Evolutionary conservation across 2,113 vertebrate genomes (phyloP), one percentile per base, ranked within the genome.

Genomic region (Tringa solitaria): DNA sequence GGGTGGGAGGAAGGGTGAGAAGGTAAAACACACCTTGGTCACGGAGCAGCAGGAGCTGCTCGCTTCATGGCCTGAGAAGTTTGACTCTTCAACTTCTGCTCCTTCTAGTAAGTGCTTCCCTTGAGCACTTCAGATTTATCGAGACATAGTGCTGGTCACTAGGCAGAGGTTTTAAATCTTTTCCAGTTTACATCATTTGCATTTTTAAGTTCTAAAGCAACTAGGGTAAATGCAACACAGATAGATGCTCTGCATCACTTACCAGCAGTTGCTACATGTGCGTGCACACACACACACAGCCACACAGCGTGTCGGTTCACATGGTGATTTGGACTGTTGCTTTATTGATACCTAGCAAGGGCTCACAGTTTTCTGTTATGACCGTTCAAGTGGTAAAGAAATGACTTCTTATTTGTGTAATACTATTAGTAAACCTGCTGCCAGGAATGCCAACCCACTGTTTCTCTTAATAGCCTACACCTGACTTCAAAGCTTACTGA

Each of bases 401-500:
- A 64, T 92, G 11, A 43, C 51, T 78, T 81, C 63, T 92, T 87
- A 27, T 72, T 94, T 89, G 86, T 84, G 86, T 91, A 76, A 89
- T 91, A 54, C 46, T 73, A 33, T 92, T 92, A 89, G 73, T 48
- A 87, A 93, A 53, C 53, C 45, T 79, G 57, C 69, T 95, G 8
- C 43, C 65, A 89, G 80, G 59, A 94, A 89, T 89, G 73, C 89
- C 77, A 90, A 96, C 93, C 67, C 22, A 67, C 75, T 87, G 13
- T 82, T 95, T 92, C 90, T 57, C 69, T 81, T 95, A 92, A 96
- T 95, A 94, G 78, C 41, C 78, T 85, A 56, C 69, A 89, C 67
- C 45, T 90, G 91, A 91, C 86, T 96, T 96, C 92, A 92, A 94
- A 95, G 94, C 86, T 94, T 28, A 17, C 51, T 92, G 92, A 95